Percentiles rank a stretch among this genome's conserved stretches.
Evolutionary conservation across 1,140 invertebrate genomes (phyloP).

Genomic region (Euglossa dilemma): DNA sequence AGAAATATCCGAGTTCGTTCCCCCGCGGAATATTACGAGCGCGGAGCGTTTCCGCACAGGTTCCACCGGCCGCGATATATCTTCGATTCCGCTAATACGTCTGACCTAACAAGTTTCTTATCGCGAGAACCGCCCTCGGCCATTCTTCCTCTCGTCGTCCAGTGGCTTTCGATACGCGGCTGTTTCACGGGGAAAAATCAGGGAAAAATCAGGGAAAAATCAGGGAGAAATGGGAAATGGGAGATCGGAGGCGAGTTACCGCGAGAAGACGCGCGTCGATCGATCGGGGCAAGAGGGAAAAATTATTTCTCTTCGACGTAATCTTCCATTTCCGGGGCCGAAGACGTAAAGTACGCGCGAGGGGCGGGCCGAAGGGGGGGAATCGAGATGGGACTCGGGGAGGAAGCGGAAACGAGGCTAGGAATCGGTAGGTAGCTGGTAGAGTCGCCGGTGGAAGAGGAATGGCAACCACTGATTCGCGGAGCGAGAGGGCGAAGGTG

Average conservation of each 20-base stretch:
- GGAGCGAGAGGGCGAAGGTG: background rate
- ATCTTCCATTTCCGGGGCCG: background rate
- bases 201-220: too few species aligned
- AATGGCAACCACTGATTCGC: constrained; percentile 50
- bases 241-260: background rate
- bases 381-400: background rate
- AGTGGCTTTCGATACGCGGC: constrained; percentile 40
- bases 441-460: background rate
- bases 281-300: background rate
- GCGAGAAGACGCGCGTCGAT: background rate
- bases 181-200: background rate
- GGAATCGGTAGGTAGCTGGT: background rate
- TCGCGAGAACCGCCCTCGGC: constrained; percentile 43
- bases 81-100: constrained; percentile 60
- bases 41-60: constrained; percentile 9
- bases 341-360: background rate
- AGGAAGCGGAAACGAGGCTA: background rate
- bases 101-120: constrained; percentile 59
- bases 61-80: constrained; percentile 43
- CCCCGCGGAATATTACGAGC: constrained; percentile 26
- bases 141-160: constrained; percentile 43
- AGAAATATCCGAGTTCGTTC: background rate
- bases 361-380: background rate
- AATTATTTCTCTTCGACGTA: background rate
- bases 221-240: background rate